Percentiles rank a stretch among this genome's conserved stretches.
These are phyloP conservation scores for Sebastes hubbsi DNA, from an alignment of 2,797 vertebrate species.

Conservation along the genomic window DNA sequence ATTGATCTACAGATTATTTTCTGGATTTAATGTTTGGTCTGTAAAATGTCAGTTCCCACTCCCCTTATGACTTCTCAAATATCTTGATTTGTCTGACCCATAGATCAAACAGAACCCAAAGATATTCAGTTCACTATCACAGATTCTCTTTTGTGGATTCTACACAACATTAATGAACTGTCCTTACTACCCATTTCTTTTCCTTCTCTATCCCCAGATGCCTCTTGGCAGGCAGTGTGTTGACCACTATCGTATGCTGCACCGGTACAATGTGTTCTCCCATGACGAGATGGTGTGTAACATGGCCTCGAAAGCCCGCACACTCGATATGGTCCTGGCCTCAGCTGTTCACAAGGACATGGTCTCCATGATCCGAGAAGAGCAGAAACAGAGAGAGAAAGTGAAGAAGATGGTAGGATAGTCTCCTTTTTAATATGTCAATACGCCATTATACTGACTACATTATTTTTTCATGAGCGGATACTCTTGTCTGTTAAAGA, in stretches of 20 bases:
- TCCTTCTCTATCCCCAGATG: conserved; percentile 76
- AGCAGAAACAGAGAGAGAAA: conserved; percentile 86
- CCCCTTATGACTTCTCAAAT: background rate
- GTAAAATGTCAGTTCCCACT: background rate
- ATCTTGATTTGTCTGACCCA: background rate
- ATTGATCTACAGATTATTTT: too few species aligned
- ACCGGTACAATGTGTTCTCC: conserved; percentile 97
- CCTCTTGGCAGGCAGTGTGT: conserved; percentile 95
- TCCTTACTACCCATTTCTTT: background rate
- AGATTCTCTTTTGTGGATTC: background rate
- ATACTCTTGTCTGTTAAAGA: background rate
- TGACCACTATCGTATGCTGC: conserved; percentile 91
- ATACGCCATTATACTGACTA: background rate
- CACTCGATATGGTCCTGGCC: conserved; percentile 90
- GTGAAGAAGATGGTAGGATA: conserved; percentile 88
- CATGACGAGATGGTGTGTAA: conserved; percentile 98
- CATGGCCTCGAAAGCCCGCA: conserved; percentile 91
- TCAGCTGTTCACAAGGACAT: conserved; percentile 95
- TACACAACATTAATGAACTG: background rate
- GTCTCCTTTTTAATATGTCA: background rate
- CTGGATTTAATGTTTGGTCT: background rate
- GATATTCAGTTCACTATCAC: background rate
- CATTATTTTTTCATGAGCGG: background rate
- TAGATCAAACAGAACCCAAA: background rate
- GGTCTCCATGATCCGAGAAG: conserved; percentile 90